A percentile compares a stretch with the other conserved stretches of the same genome.
phyloP scores from a whole-genome alignment of 2,888 invertebrate genomes.

The Orchesellides sinensis region DNA sequence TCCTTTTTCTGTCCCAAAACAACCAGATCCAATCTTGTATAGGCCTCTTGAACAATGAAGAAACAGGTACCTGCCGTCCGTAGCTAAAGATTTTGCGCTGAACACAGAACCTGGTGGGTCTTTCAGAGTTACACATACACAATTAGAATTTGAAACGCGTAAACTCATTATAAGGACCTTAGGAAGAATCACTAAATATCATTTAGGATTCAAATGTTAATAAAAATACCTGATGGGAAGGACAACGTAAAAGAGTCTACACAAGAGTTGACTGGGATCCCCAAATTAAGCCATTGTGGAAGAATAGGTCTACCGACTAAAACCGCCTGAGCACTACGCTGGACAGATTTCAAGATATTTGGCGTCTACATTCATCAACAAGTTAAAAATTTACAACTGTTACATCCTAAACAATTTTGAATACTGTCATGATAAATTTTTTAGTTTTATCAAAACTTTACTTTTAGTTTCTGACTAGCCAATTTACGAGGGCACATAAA shows the following conservation, averaged over 20 bases:
- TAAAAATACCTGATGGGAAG: conserved; percentile 61
- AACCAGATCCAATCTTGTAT: conserved; percentile 96
- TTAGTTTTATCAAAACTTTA: conserved; percentile 9
- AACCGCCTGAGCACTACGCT: conserved; percentile 92
- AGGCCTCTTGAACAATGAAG: conserved; percentile 90
- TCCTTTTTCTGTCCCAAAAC: conserved; percentile 94
- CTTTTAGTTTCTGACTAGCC: conserved; percentile 72
- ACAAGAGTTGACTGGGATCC: conserved; percentile 87
- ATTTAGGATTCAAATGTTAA: neutral
- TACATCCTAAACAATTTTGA: neutral
- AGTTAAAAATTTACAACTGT: too few species aligned
- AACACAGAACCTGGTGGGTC: conserved; percentile 71
- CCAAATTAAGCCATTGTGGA: conserved; percentile 93
- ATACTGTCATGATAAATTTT: conserved; percentile 14
- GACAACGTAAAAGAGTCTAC: conserved; percentile 81
- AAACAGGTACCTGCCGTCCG: conserved; percentile 94
- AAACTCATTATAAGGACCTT: too few species aligned
- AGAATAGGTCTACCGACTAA: conserved; percentile 89
- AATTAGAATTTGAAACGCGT: neutral
- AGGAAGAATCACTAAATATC: too few species aligned
- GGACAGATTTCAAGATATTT: conserved; percentile 88
- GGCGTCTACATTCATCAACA: conserved; percentile 82
- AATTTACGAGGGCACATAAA: conserved; percentile 84
- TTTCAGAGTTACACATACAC: neutral
- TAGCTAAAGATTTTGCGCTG: conserved; percentile 80